Conservation (phyloP, 2,888 invertebrate genomes). For the Agriotes lineatus region DNA sequence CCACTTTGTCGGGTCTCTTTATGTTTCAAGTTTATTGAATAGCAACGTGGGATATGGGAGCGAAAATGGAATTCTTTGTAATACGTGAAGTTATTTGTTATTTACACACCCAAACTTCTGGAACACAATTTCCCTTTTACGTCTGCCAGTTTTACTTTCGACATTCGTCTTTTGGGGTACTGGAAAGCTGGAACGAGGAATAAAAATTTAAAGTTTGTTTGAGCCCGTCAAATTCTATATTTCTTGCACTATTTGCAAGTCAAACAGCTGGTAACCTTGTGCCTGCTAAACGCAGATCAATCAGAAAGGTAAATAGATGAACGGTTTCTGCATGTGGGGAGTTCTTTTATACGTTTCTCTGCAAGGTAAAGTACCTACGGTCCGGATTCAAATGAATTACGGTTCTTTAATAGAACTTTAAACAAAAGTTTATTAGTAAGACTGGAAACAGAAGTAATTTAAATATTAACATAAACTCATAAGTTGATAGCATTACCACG, state of each 20-base stretch:
- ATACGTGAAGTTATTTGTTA: constrained; percentile 35
- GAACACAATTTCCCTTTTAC: constrained; percentile 38
- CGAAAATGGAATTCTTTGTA: constrained; percentile 39
- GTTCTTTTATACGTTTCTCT: no score
- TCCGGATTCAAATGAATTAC: no score
- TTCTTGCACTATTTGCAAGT: constrained; percentile 19
- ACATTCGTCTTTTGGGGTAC: constrained; percentile 21
- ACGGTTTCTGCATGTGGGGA: not conserved
- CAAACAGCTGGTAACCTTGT: not conserved
- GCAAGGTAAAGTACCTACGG: no score
- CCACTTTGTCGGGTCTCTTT: constrained; percentile 27
- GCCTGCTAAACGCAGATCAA: not conserved
- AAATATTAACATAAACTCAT: no score
- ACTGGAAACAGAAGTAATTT: no score
- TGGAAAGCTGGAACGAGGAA: constrained; percentile 19
- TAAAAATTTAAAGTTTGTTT: constrained; percentile 26
- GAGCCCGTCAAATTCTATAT: constrained; percentile 15
- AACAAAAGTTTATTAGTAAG: no score
- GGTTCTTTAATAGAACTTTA: no score
- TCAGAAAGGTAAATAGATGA: not conserved
- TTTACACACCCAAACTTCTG: constrained; percentile 34
- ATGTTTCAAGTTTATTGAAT: constrained; percentile 35
- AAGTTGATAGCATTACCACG: no score
- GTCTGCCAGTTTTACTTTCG: constrained; percentile 32
- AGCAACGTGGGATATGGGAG: constrained; percentile 24